Base-by-base conservation (phyloP, 2,797 vertebrate genomes). In the Oreochromis mossambicus region DNA sequence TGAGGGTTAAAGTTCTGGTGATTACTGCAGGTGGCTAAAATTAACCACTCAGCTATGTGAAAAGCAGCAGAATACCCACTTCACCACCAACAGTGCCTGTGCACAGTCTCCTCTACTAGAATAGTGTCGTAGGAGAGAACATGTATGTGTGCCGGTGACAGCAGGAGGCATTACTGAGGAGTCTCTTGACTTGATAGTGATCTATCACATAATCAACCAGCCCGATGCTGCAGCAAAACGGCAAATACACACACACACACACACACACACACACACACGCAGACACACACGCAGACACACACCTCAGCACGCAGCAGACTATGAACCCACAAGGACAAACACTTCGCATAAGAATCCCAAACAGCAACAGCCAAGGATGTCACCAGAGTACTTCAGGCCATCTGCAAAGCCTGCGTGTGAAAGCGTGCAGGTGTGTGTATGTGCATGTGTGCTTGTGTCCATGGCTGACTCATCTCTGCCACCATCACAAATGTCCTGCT, bases 401-500 rank as follows among this genome's bases (percentile, higher is more conserved):
- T 87, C 83, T 92, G 88, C 83, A 89, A 77, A 83, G 78, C 38
- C 17, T n/a, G 26, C 32, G 50, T 17, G 43, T 50, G 43, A 75
- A 19, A 50, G 15, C 2, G 3, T 0, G 26, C 43, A 50, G 17
- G 32, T 78, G 6, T 73, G 19, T 55, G 77, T 73, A 17, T 73
- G n/a, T 77, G 17, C n/a, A 19, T 54, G 77, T 73, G 51, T 54
- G 66, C 51, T 52, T 75, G 52, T 82, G 79, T 86, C 36, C 63
- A 82, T 48, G 19, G 66, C 85, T 86, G 83, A 86, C 76, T 91
- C 86, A 91, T 92, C 80, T 83, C 85, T 81, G 77, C 61, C 19
- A 26, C 13, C 85, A 85, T 83, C 83, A 70, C 82, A 80, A 86
- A 85, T 38, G 56, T 56, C 77, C 83, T 6, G n/a, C 84, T 82